Base-by-base conservation (phyloP, 2,113 vertebrate species). In the Rhinoderma darwinii region DNA sequence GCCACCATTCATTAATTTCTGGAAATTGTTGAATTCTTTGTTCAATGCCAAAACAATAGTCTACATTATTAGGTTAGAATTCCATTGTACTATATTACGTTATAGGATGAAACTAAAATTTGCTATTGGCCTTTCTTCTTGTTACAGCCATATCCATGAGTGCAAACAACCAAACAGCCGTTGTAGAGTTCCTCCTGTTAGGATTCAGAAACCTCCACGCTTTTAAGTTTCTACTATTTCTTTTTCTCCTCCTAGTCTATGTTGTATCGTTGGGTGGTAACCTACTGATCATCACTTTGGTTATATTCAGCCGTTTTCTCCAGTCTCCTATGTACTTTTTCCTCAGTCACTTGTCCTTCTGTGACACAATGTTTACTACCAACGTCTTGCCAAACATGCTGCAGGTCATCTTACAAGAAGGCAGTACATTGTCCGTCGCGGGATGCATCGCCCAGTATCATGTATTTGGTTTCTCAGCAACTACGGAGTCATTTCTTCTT, bases 261-360 rank as follows among this genome's bases (percentile, higher is more conserved):
- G 4, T 77, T 41, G 15, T 81, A 25, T 84, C 85, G 2, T 0
- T 86, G 22, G 0, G 82, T 27, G 89, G 88, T 27, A 91, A 91
- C 8, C 1, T 83, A 10, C 63, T 86, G 18, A 80, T 91, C 61
- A n/a, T 88, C 6, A 2, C 86, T 22, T 80, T 90, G 6, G 86
- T 89, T 37, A 27, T 9, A 1, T 22, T 80, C 5, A 88, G 78
- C 32, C 20, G 56, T n/a, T 68, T 17, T 35, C 78, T 89, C 3
- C 83, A 87, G 20, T 89, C 86, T 0, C 89, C 89, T 15, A 89
- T 91, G 90, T 90, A 88, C 82, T 90, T 54, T 43, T 89, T 91
- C n/a, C 88, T 90, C 54, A 84, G 86, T 61, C 84, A 89, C 15
- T 72, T 91, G 18, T 89, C 89, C 2, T 86, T 89, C 2, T 66